These are phyloP conservation scores for Malaclemys terrapin DNA, from an alignment of 2,113 vertebrate species.

Conservation along the genomic window DNA sequence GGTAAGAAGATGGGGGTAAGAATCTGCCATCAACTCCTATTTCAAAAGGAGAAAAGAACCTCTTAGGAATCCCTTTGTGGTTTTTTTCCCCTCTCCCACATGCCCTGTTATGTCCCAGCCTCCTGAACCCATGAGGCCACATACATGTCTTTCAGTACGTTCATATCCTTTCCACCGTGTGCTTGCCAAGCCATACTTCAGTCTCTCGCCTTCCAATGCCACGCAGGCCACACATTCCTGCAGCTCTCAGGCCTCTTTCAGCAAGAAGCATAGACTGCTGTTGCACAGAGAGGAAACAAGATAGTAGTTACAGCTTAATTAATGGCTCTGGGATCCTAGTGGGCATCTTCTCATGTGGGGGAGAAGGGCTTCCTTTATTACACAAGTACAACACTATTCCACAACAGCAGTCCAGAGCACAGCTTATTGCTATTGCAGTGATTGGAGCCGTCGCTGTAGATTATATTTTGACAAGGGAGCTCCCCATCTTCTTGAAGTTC, in stretches of 20 bases:
- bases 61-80: background rate
- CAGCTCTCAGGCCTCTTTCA: slow-evolving; percentile 50
- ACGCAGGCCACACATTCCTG: slow-evolving; percentile 72
- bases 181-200: slow-evolving; percentile 71
- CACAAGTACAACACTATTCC: background rate
- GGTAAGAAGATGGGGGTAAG: background rate
- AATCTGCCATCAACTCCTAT: background rate
- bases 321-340: background rate
- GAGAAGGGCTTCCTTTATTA: background rate
- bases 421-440: background rate
- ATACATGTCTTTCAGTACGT: slow-evolving; percentile 69
- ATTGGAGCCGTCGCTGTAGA: background rate
- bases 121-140: slow-evolving; percentile 4
- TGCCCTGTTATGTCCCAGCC: background rate
- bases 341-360: accelerated
- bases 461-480: background rate
- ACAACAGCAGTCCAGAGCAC: accelerated
- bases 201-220: slow-evolving; percentile 74
- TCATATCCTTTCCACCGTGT: background rate
- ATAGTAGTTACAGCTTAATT: background rate
- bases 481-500: background rate
- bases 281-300: slow-evolving; percentile 46
- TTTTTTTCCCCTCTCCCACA: background rate
- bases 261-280: slow-evolving; percentile 25
- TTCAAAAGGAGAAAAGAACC: background rate